phyloP scores from a whole-genome alignment of 2,797 vertebrate species.

The Chaunax sp. region DNA sequence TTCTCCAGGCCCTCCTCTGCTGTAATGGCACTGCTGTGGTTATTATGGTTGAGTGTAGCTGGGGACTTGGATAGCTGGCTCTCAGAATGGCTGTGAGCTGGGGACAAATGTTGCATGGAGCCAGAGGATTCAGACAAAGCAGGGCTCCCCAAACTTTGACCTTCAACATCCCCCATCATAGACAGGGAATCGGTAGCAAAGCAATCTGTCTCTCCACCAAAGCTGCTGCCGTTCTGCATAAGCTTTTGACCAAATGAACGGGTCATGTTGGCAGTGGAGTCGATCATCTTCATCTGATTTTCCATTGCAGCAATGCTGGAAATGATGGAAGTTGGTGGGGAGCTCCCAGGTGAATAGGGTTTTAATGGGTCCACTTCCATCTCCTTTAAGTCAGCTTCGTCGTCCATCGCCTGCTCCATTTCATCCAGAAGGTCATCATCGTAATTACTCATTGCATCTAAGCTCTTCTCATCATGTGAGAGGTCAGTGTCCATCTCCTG shows the following conservation, averaged over 20 bases:
- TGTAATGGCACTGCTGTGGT: constrained; percentile 71
- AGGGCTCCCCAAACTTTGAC: constrained; percentile 94
- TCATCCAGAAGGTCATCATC: constrained; percentile 93
- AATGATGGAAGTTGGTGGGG: constrained; percentile 93
- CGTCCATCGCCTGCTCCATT: constrained; percentile 95
- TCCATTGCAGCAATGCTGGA: constrained; percentile 98
- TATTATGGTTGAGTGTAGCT: constrained; percentile 76
- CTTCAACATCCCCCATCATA: constrained; percentile 90
- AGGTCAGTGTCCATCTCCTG: constrained; percentile 95
- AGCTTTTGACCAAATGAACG: constrained; percentile 88
- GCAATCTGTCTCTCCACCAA: constrained; percentile 88
- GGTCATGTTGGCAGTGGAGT: constrained; percentile 91
- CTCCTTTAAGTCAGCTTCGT: constrained; percentile 90
- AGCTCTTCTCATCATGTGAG: constrained; percentile 92
- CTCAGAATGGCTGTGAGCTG: constrained; percentile 91
- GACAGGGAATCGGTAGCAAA: constrained; percentile 93
- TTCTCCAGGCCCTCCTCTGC: constrained; percentile 88
- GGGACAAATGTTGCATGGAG: constrained; percentile 94
- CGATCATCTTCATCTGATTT: constrained; percentile 99
- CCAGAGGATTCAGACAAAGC: constrained; percentile 94
- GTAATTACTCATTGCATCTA: constrained; percentile 92
- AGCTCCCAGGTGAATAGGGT: constrained; percentile 88
- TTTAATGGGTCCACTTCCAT: constrained; percentile 84
- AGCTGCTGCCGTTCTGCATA: constrained; percentile 86
- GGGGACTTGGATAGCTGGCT: constrained; percentile 94